Evolutionary conservation across 2,113 vertebrate species (phyloP), one percentile per base, ranked within the genome.

Genomic region (Dolichotis patagonum): DNA sequence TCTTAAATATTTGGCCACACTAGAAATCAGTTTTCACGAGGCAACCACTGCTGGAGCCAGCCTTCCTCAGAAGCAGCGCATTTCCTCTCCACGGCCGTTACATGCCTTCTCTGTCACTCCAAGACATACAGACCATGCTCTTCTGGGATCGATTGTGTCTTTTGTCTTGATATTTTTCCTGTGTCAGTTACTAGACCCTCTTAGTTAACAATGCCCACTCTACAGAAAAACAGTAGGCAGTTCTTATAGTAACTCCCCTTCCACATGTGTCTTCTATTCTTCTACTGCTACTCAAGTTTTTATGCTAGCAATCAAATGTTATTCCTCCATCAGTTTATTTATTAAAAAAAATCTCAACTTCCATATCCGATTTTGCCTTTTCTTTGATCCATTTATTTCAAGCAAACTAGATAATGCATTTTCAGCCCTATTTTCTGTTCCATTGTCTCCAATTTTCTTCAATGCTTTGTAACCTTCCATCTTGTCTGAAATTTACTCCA

Each of bases 1-100:
- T 95, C 82, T 88, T 95, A 52, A 95, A 41, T 92, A 78, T 88
- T 90, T 92, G 24, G 26, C 77, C 43, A 54, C 54, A 38, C 0
- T 52, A 81, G 38, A 78, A 63, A 69, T 89, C 41, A 35, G 26
- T 46, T 85, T 90, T 84, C 93, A 93, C 32, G 63, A 77, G 17
- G 41, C 71, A 52, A 32, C 49, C 85, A 80, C 14, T 62, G 14
- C 69, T 58, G 22, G 81, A 82, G 46, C 49, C 52, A 26, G 12
- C 20, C 35, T 11, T 52, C 22, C 84, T 67, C 58, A 60, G 20
- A 92, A 78, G 75, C 80, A 62, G 19, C 1, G 3, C 35, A 28
- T 77, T 75, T 41, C 82, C 16, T 87, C 49, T 11, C 12, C 7
- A n/a, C 41, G 46, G 7, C 41, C 62, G 35, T 71, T 52, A 63